Percentiles rank a stretch among this genome's conserved stretches.
phyloP scores from a whole-genome alignment of 1,140 invertebrate genomes.

The Lordiphosa collinella region DNA sequence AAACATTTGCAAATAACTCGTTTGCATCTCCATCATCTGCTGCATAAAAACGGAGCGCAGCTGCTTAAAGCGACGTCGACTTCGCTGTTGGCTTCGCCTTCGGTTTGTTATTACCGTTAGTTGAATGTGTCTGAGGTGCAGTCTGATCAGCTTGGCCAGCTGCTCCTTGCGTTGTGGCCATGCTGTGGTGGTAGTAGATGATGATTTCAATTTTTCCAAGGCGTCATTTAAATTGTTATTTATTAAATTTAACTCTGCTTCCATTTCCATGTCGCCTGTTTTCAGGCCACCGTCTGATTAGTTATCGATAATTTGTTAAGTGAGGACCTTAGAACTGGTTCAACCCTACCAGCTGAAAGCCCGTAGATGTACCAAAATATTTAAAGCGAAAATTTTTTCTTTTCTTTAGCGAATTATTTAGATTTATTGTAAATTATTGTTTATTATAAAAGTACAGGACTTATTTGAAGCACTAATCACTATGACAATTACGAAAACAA shows the following conservation, averaged over 20 bases:
- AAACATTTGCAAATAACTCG: constrained; percentile 51
- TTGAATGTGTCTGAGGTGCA: constrained; percentile 47
- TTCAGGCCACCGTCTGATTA: neutral
- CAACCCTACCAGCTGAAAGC: too few species aligned
- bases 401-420: too few species aligned
- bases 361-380: too few species aligned
- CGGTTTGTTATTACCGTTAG: constrained; percentile 40
- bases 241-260: constrained; percentile 40
- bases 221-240: constrained; percentile 34
- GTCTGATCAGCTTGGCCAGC: constrained; percentile 35
- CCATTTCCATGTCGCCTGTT: constrained; percentile 39
- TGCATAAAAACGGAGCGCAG: constrained; percentile 55
- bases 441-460: too few species aligned
- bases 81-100: constrained; percentile 40
- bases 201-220: constrained; percentile 19
- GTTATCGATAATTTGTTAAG: neutral
- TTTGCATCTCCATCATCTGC: constrained; percentile 57
- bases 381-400: too few species aligned
- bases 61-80: constrained; percentile 21
- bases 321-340: neutral
- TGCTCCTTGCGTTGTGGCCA: constrained; percentile 18
- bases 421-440: too few species aligned
- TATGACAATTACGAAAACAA: too few species aligned
- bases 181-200: neutral
- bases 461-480: too few species aligned